Evolutionary conservation across 2,113 vertebrate genomes (phyloP).

Genomic region (Sakesphorus luctuosus): DNA sequence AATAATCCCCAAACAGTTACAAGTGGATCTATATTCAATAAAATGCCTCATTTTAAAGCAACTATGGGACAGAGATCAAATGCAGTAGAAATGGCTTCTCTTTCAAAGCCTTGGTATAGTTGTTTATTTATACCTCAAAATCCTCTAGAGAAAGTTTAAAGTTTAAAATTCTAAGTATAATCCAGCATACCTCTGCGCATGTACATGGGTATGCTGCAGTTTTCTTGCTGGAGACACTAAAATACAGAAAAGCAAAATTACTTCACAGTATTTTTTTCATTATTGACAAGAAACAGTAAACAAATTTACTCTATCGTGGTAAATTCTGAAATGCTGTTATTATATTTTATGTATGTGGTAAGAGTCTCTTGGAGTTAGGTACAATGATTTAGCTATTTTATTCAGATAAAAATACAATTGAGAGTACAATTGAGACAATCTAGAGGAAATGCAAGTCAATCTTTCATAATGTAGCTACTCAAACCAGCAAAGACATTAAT

Average conservation of each 20-base stretch:
- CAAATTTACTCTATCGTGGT: not conserved
- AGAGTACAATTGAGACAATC: not conserved
- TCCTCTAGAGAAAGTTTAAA: not conserved
- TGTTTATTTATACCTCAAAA: not conserved
- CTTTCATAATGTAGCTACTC: not conserved
- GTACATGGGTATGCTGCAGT: not conserved
- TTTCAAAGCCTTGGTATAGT: not conserved
- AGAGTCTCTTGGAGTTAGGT: not conserved
- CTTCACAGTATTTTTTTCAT: not conserved
- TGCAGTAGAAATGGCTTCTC: not conserved
- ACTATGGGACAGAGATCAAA: not conserved
- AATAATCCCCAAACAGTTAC: not conserved
- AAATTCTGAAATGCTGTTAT: not conserved
- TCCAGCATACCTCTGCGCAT: not conserved
- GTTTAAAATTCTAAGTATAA: not conserved
- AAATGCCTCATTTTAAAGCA: conserved; percentile 8
- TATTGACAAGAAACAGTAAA: not conserved
- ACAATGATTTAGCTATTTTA: not conserved
- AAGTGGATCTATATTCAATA: not conserved
- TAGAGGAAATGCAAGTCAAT: not conserved
- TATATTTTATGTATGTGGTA: not conserved
- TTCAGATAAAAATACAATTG: not conserved
- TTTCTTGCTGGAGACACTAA: not conserved
- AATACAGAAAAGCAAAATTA: not conserved
- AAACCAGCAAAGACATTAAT: not conserved